A percentile compares a stretch with the other conserved stretches of the same genome.
Conservation (phyloP, 1,140 invertebrate species). For the Lysiphlebus fabarum region DNA sequence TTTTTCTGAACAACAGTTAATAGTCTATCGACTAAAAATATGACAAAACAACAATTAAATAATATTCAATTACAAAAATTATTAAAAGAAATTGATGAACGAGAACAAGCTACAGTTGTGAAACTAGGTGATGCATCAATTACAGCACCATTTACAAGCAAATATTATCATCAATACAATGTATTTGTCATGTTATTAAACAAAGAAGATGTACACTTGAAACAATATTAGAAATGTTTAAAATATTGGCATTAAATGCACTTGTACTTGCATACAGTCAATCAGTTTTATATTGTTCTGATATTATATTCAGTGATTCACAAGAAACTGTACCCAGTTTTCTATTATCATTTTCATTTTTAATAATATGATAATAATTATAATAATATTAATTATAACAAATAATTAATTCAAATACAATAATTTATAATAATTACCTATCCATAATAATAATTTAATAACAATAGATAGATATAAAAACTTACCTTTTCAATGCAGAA, state of each 20-base stretch:
- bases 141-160: conserved; percentile 98
- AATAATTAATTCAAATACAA: no score
- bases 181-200: conserved; percentile 98
- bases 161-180: conserved; percentile 94
- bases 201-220: conserved; percentile 98
- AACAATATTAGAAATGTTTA: conserved; percentile 99
- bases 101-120: conserved; percentile 83
- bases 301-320: conserved; percentile 95
- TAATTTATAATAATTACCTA: no score
- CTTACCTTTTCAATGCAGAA: no score
- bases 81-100: conserved; percentile 88
- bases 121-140: conserved; percentile 98
- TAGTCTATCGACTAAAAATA: conserved; percentile 37
- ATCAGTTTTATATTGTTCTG: conserved; percentile 96
- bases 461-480: no score
- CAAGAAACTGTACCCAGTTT: conserved; percentile 96
- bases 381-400: no score
- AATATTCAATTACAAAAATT: conserved; percentile 68
- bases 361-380: no score
- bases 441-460: no score
- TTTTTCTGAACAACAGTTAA: conserved; percentile 28
- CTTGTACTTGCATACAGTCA: conserved; percentile 97
- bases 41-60: conserved; percentile 42
- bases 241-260: conserved; percentile 98
- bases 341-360: conserved; percentile 90